Evolutionary conservation across 2,888 invertebrate species (phyloP).

Genomic region (Anthophora plumipes): DNA sequence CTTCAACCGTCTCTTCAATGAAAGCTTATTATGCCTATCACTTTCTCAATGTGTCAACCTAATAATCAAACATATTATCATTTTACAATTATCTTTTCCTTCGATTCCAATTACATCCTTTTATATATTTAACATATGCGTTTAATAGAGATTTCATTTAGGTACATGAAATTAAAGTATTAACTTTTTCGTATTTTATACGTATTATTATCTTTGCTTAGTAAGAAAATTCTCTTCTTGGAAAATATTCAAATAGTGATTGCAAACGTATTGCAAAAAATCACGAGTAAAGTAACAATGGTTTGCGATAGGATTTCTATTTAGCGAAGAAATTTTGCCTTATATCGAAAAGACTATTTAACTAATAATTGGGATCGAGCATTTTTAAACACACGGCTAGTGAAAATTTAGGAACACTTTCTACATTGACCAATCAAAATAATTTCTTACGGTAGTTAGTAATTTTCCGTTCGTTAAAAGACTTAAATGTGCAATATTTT

Average conservation of each 20-base stretch:
- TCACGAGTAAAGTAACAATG: not conserved
- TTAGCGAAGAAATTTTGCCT: not conserved
- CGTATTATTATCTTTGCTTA: not conserved
- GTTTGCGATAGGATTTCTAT: not conserved
- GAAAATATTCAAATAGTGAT: not conserved
- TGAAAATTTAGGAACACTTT: constrained; percentile 3
- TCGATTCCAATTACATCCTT: not conserved
- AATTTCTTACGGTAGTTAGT: not conserved
- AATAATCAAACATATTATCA: not conserved
- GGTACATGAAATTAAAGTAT: not conserved
- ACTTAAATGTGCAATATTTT: not conserved
- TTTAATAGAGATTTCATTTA: not conserved
- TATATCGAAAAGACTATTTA: not conserved
- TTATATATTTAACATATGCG: no score
- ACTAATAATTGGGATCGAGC: not conserved
- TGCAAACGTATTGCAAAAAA: not conserved
- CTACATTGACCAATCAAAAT: constrained; percentile 31
- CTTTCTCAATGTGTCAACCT: not conserved
- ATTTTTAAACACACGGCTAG: not conserved
- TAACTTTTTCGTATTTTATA: not conserved
- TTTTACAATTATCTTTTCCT: not conserved
- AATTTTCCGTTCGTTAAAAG: not conserved
- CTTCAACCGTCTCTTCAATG: constrained; percentile 10
- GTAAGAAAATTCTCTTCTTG: not conserved
- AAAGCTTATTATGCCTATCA: constrained; percentile 6